Evolutionary conservation across 2,113 vertebrate genomes (phyloP), one percentile per base, ranked within the genome.

Genomic region (Chitala chitala): DNA sequence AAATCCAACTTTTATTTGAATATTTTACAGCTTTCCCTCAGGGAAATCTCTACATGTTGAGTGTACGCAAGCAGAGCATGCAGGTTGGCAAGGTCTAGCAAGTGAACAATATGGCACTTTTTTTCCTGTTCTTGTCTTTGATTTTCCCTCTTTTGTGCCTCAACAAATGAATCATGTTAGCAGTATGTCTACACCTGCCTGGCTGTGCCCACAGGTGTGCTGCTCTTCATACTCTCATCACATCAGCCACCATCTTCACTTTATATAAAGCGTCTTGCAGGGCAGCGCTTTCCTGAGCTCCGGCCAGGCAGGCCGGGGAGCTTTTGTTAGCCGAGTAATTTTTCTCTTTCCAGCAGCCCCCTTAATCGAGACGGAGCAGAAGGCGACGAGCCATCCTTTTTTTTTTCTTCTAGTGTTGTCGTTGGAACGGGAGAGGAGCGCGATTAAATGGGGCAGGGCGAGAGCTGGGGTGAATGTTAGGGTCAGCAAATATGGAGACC

Each of bases 1-100:
- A 66, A 77, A 77, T 75, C 68, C 73, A 71, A 38, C 75, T 69
- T 51, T 55, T 69, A 59, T 73, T 54, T 66, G 65, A 82, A 78
- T 76, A 68, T 73, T 79, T 77, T 74, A 78, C 58, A 76, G 51
- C 33, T 31, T 73, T 26, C 65, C 75, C 70, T 72, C 55, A 36
- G 74, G 65, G 65, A 76, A 40, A 70, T 80, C 46, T 78, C n/a
- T 59, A 73, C 48, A 75, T 70, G 68, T 20, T 48, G 54, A 33
- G 71, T 69, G 46, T 54, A 82, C 58, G 68, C 54, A 65, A 75
- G 53, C 46, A 71, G 64, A 72, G 55, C 31, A 48, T n/a, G 55
- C 40, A 53, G 44, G 40, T 75, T 82, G 81, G 73, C 69, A 74
- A 38, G 5, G 1, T 71, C 63, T 61, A 33, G 33, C 69, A 40